Conservation (phyloP, 2,888 invertebrate species). For the Fragum fragum region DNA sequence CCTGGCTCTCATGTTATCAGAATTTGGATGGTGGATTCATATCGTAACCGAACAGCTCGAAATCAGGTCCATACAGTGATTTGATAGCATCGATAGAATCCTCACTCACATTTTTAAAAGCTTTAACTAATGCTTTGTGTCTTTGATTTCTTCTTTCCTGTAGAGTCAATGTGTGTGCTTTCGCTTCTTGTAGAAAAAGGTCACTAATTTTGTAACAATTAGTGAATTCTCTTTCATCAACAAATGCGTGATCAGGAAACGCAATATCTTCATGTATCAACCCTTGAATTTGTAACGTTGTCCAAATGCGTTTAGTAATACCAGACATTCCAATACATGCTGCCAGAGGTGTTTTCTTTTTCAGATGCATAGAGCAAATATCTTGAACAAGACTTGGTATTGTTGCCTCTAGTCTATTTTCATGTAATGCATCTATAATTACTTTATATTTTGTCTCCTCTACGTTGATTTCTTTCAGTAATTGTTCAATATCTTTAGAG, state of each 20-base stretch:
- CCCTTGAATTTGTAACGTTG: slow-evolving; percentile 9
- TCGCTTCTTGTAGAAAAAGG: background rate
- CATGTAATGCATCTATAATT: background rate
- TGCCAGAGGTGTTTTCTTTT: background rate
- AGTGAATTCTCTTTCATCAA: background rate
- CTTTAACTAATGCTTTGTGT: background rate
- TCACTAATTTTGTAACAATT: background rate
- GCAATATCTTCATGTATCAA: background rate
- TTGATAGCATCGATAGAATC: background rate
- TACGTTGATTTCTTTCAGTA: background rate
- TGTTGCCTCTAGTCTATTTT: background rate
- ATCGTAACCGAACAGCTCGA: slow-evolving; percentile 9
- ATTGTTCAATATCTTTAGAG: slow-evolving; percentile 40
- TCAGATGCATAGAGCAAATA: background rate
- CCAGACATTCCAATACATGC: background rate
- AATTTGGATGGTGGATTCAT: background rate
- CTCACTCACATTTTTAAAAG: background rate
- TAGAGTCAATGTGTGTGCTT: background rate
- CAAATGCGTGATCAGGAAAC: background rate
- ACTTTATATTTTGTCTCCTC: background rate
- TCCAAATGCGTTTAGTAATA: background rate
- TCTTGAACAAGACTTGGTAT: background rate
- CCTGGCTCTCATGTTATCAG: too few species aligned
- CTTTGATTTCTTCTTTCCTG: slow-evolving; percentile 1
- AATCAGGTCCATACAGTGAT: background rate